Evolutionary conservation across 92 coral and sea anemone species (phyloP).

Genomic region (Parazoanthus atlanticus): DNA sequence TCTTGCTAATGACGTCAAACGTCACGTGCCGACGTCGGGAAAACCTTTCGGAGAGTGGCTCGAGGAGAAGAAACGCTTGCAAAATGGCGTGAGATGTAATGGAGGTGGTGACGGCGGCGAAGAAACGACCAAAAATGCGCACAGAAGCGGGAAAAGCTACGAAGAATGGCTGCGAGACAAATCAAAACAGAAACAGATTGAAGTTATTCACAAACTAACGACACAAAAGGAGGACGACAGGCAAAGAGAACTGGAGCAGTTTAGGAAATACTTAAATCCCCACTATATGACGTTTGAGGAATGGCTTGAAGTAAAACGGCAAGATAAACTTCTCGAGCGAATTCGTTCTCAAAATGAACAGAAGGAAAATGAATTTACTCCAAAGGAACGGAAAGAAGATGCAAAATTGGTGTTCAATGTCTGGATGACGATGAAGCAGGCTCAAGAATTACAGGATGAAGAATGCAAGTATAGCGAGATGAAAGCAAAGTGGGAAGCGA

Average conservation of each 20-base stretch:
- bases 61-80: constrained; percentile 69
- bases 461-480: constrained; percentile 79
- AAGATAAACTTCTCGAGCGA: constrained; percentile 72
- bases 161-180: constrained; percentile 90
- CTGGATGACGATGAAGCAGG: constrained; percentile 90
- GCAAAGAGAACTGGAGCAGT: constrained; percentile 61
- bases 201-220: constrained; percentile 73
- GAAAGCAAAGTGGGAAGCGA: constrained; percentile 89
- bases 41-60: constrained; percentile 82
- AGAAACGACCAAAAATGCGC: constrained; percentile 21
- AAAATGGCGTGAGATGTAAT: constrained; percentile 32
- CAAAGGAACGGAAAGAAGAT: constrained; percentile 78
- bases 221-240: constrained; percentile 67
- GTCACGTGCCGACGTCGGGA: constrained; percentile 68
- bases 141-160: constrained; percentile 80
- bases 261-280: constrained; percentile 73
- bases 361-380: constrained; percentile 53
- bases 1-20: constrained; percentile 29
- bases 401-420: constrained; percentile 79
- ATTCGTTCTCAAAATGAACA: constrained; percentile 75
- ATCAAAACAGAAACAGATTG: constrained; percentile 70
- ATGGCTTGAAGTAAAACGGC: constrained; percentile 88
- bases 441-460: constrained; percentile 78
- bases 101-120: constrained; percentile 28
- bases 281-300: constrained; percentile 89